Evolutionary conservation across 2,113 vertebrate species (phyloP).

Genomic region (Motacilla tschutschensis): DNA sequence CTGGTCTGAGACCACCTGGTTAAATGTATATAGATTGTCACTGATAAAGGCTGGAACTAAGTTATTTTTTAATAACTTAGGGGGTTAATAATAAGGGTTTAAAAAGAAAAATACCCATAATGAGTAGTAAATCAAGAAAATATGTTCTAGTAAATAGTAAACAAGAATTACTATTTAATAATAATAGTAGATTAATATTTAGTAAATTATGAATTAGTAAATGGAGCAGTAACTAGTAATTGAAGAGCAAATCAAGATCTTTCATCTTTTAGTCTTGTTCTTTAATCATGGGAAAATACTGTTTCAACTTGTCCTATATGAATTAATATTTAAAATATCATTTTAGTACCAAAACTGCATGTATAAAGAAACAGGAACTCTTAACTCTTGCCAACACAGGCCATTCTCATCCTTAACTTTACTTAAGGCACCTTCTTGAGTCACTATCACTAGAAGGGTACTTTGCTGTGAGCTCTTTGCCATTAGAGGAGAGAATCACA

Average conservation of each 20-base stretch:
- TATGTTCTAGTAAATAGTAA: not conserved
- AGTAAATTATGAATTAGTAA: not conserved
- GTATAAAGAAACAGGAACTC: not conserved
- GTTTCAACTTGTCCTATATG: not conserved
- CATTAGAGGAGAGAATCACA: not conserved
- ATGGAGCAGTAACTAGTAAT: not conserved
- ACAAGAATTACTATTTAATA: not conserved
- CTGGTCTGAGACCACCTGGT: not conserved
- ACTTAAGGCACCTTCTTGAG: not conserved
- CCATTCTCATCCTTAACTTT: not conserved
- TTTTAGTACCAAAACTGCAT: not conserved
- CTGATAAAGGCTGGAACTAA: not conserved
- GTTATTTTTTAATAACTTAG: not conserved
- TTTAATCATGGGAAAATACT: not conserved
- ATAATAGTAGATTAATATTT: not conserved
- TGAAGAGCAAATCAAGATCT: not conserved
- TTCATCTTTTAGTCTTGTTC: not conserved
- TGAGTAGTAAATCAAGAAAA: not conserved
- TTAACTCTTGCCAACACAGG: not conserved
- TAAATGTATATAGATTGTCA: not conserved
- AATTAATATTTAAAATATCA: not conserved
- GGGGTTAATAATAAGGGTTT: not conserved
- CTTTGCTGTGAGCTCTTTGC: not conserved
- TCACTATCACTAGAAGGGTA: not conserved
- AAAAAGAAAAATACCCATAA: not conserved